A percentile compares a stretch with the other conserved stretches of the same genome.
These are phyloP conservation scores for Ceryle rudis DNA, from an alignment of 2,797 vertebrate genomes.

Conservation along the genomic window DNA sequence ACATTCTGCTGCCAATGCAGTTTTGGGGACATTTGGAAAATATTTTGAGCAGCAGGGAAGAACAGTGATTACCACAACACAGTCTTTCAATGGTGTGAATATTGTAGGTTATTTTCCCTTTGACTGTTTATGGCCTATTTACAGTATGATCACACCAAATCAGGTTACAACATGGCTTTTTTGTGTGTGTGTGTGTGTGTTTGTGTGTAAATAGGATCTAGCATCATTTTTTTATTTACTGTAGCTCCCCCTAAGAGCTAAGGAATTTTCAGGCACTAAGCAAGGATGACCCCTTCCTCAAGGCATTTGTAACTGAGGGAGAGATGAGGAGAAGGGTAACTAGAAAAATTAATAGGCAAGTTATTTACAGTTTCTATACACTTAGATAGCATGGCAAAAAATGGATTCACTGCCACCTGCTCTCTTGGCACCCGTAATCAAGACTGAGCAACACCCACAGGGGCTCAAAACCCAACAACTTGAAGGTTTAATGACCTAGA, in stretches of 20 bases:
- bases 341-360: background rate
- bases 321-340: background rate
- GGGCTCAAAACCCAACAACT: background rate
- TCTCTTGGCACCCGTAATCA: background rate
- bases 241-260: background rate
- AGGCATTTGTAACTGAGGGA: background rate
- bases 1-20: conserved; percentile 34
- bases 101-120: conserved; percentile 54
- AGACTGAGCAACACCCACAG: background rate
- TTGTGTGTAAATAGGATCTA: background rate
- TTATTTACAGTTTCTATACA: background rate
- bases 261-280: background rate
- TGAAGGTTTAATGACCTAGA: background rate
- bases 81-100: conserved; percentile 34
- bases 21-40: conserved; percentile 17
- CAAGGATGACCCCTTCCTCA: background rate
- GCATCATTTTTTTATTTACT: background rate
- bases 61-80: conserved; percentile 23
- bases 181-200: background rate
- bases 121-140: conserved; percentile 57
- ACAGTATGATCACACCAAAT: conserved; percentile 55
- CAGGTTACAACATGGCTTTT: background rate
- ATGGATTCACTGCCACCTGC: background rate
- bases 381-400: background rate
- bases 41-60: conserved; percentile 54